These are phyloP conservation scores for Aldabrachelys gigantea DNA, from an alignment of 2,113 vertebrate species.

Conservation along the genomic window DNA sequence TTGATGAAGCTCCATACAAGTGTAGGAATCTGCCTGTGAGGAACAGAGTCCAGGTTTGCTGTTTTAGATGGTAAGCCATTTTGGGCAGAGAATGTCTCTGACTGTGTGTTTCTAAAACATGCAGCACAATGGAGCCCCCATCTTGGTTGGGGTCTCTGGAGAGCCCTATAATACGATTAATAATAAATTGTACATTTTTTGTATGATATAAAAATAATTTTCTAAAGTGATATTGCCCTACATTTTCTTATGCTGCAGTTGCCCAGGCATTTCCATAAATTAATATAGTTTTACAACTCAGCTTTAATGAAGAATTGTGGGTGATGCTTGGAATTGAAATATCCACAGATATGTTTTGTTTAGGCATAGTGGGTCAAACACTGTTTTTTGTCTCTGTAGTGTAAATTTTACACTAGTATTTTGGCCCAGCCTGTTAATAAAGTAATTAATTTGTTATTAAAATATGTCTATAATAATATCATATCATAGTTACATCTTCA, in stretches of 20 bases:
- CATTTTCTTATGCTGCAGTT: neutral
- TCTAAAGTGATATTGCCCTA: neutral
- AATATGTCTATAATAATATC: neutral
- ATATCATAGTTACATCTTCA: neutral
- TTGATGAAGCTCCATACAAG: neutral
- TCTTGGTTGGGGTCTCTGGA: neutral
- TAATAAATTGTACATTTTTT: neutral
- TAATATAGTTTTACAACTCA: neutral
- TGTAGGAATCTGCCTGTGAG: neutral
- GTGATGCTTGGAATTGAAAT: conserved; percentile 28
- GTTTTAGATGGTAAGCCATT: neutral
- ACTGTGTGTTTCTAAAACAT: neutral
- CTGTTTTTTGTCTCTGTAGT: neutral
- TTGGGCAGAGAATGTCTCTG: neutral
- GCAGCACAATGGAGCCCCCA: neutral
- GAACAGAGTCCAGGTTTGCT: neutral
- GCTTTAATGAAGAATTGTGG: conserved; percentile 13
- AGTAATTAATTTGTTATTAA: neutral
- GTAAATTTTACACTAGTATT: neutral
- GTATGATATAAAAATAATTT: neutral
- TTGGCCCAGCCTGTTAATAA: neutral
- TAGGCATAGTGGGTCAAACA: conserved; percentile 62
- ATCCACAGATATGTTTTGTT: conserved; percentile 49
- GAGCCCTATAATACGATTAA: neutral
- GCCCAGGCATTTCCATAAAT: neutral